These are phyloP conservation scores for Tromatobia lineatoria DNA, from an alignment of 2,888 invertebrate genomes.

Conservation along the genomic window DNA sequence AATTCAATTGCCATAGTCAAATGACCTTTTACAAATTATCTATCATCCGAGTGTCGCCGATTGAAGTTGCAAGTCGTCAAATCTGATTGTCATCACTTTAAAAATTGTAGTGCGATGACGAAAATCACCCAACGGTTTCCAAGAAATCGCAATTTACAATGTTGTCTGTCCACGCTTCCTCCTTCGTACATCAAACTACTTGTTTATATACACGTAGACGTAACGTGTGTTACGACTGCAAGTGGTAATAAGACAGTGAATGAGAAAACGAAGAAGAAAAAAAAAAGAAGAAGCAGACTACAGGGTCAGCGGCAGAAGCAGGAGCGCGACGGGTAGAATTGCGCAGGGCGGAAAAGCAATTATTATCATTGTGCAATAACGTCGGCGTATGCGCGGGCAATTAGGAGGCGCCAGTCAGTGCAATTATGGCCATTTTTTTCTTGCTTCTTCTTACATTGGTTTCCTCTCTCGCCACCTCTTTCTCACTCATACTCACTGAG, in stretches of 20 bases:
- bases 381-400: constrained; percentile 77
- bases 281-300: constrained; percentile 12
- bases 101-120: neutral
- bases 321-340: constrained; percentile 44
- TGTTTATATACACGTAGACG: constrained; percentile 12
- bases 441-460: constrained; percentile 28
- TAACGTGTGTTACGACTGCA: constrained; percentile 15
- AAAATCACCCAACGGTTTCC: neutral
- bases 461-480: constrained; percentile 7
- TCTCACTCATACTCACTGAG: constrained; percentile 34
- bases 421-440: constrained; percentile 76
- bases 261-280: neutral
- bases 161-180: neutral
- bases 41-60: neutral
- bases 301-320: constrained; percentile 39
- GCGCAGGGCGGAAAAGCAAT: constrained; percentile 76
- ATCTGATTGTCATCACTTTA: neutral
- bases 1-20: neutral
- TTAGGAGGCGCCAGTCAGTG: constrained; percentile 82
- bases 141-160: neutral
- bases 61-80: neutral
- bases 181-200: neutral
- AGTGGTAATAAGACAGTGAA: neutral
- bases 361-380: constrained; percentile 79
- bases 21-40: neutral